Conservation (phyloP, 2,888 invertebrate species). For the Mesoligia furuncula region DNA sequence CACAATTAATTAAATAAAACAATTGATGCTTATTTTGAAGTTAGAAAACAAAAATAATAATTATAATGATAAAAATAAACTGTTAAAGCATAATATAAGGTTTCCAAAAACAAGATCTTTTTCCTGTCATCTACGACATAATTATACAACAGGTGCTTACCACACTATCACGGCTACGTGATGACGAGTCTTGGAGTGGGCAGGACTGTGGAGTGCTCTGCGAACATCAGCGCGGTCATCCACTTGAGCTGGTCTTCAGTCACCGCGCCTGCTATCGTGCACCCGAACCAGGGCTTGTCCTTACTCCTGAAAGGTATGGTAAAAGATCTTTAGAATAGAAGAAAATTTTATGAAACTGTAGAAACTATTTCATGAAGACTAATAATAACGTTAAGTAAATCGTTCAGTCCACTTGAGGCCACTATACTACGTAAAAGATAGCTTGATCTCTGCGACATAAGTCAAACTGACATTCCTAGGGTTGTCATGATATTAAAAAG, state of each 20-base stretch:
- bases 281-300: slow-evolving; percentile 95
- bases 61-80: too few relatives aligned
- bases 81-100: too few relatives aligned
- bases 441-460: too few relatives aligned
- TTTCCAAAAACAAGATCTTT: too few relatives aligned
- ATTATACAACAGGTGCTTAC: slow-evolving; percentile 6
- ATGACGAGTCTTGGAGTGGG: slow-evolving; percentile 88
- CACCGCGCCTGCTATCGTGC: slow-evolving; percentile 94
- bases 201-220: slow-evolving; percentile 91
- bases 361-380: background rate
- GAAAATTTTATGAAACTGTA: background rate
- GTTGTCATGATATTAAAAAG: too few relatives aligned
- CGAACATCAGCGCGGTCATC: slow-evolving; percentile 94
- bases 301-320: slow-evolving; percentile 90
- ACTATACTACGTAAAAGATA: too few relatives aligned
- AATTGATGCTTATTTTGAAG: too few relatives aligned
- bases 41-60: too few relatives aligned
- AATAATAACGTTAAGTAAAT: background rate
- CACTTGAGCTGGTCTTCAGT: slow-evolving; percentile 94
- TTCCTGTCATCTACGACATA: too few relatives aligned
- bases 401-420: background rate
- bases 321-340: background rate
- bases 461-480: too few relatives aligned
- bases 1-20: too few relatives aligned
- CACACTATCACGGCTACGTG: slow-evolving; percentile 69